These are phyloP conservation scores for Yponomeuta sedellus DNA, from an alignment of 2,888 invertebrate species.

Conservation along the genomic window DNA sequence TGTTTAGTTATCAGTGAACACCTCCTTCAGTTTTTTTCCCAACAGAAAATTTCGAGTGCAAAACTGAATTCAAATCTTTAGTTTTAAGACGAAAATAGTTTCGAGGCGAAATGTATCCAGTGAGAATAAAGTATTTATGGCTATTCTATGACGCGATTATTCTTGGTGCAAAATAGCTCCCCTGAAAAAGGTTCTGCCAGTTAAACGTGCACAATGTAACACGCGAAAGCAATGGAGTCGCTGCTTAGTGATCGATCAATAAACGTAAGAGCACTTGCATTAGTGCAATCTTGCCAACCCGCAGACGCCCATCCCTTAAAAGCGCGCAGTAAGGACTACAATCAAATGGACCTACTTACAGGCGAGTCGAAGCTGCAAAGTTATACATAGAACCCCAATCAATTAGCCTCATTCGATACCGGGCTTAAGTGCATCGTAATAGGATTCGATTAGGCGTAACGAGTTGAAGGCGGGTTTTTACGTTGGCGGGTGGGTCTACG, in stretches of 20 bases:
- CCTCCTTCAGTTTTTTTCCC: too few relatives aligned
- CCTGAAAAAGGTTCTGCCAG: background rate
- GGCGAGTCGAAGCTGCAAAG: background rate
- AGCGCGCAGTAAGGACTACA: background rate
- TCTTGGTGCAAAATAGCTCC: background rate
- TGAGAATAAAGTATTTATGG: background rate
- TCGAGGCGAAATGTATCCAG: background rate
- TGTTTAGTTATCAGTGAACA: too few relatives aligned
- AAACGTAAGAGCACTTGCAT: conserved; percentile 1
- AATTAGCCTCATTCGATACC: background rate
- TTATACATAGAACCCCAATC: background rate
- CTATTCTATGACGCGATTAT: background rate
- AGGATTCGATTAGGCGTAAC: background rate
- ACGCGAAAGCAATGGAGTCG: background rate
- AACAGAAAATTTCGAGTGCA: too few relatives aligned
- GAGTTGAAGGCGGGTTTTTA: background rate
- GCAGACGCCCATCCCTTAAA: background rate
- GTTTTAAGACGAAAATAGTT: background rate
- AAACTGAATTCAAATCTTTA: background rate
- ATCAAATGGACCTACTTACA: background rate
- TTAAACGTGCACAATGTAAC: background rate
- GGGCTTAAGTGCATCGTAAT: background rate
- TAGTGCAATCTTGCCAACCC: background rate
- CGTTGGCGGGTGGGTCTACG: background rate
- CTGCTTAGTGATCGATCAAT: background rate